Evolutionary conservation across 2,888 invertebrate species (phyloP).

Genomic region (Platypus cylindrus): DNA sequence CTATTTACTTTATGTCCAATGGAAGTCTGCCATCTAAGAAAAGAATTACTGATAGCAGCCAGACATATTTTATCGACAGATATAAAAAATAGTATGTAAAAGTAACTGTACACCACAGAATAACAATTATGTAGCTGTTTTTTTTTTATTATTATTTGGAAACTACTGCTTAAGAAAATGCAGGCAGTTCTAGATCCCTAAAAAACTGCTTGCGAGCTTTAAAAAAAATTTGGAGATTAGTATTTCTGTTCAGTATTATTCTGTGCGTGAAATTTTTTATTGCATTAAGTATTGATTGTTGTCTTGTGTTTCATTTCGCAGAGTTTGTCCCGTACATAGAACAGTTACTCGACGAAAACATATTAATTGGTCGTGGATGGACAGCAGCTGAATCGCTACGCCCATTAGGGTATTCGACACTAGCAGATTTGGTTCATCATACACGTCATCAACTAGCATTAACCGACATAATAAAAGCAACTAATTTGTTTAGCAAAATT

Average conservation of each 20-base stretch:
- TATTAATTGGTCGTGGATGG: constrained; percentile 88
- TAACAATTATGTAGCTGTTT: too few species aligned
- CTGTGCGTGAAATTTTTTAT: too few species aligned
- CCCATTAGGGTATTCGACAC: constrained; percentile 88
- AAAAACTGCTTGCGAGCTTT: too few species aligned
- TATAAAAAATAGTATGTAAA: constrained; percentile 60
- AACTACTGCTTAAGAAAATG: too few species aligned
- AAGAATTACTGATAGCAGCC: constrained; percentile 89
- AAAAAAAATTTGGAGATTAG: too few species aligned
- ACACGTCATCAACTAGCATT: constrained; percentile 75
- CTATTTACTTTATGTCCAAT: constrained; percentile 82
- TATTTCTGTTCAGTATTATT: too few species aligned
- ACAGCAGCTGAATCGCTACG: constrained; percentile 89
- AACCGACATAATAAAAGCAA: constrained; percentile 73
- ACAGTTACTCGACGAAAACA: constrained; percentile 85
- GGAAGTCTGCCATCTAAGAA: constrained; percentile 86
- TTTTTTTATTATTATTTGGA: too few species aligned
- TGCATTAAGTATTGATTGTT: too few species aligned
- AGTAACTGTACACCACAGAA: too few species aligned
- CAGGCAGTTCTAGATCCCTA: too few species aligned
- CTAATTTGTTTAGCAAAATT: constrained; percentile 89
- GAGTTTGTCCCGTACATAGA: constrained; percentile 94
- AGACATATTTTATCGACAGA: constrained; percentile 92
- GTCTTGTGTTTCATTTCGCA: constrained; percentile 31
- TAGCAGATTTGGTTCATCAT: constrained; percentile 95